Percentiles rank a stretch among this genome's conserved stretches.
phyloP scores from a whole-genome alignment of 1,140 invertebrate genomes.

The Leptinotarsa defecta region DNA sequence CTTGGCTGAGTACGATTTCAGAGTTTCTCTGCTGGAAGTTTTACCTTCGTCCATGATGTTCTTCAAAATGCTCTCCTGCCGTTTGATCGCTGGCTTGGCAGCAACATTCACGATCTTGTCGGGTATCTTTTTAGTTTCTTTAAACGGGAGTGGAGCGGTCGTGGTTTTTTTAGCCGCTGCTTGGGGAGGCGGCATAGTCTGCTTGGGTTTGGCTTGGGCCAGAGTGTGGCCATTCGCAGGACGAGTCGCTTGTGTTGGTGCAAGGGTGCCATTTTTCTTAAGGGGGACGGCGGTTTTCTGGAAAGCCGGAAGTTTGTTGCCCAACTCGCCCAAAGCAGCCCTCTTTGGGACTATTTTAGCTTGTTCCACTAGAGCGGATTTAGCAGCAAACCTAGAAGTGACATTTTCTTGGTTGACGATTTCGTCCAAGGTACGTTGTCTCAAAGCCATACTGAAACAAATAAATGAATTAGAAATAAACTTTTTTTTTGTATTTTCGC shows the following conservation, averaged over 20 bases:
- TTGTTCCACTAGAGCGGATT: slow-evolving; percentile 12
- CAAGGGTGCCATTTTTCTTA: slow-evolving; percentile 25
- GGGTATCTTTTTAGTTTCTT: slow-evolving; percentile 9
- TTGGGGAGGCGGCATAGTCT: slow-evolving; percentile 24
- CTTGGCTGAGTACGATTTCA: slow-evolving; percentile 35
- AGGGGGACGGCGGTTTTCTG: slow-evolving; percentile 9
- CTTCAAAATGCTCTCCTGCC: slow-evolving; percentile 23
- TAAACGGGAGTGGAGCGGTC: neutral
- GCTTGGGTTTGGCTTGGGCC: neutral
- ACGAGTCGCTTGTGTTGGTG: neutral
- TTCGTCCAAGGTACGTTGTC: slow-evolving; percentile 17
- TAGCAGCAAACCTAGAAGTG: slow-evolving; percentile 21
- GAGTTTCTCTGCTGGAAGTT: neutral
- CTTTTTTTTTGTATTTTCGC: too few relatives aligned
- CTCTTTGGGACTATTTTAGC: slow-evolving; percentile 28
- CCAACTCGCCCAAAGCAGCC: slow-evolving; percentile 42
- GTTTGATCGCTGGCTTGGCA: slow-evolving; percentile 1
- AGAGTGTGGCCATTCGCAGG: neutral
- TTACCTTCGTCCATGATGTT: slow-evolving; percentile 1
- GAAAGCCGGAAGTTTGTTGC: slow-evolving; percentile 34
- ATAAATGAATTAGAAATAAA: too few relatives aligned
- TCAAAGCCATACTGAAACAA: slow-evolving; percentile 26
- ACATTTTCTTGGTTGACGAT: slow-evolving; percentile 39
- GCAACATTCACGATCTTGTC: neutral
- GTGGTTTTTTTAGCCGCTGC: slow-evolving; percentile 15